These are phyloP conservation scores for Lamprotornis superbus DNA, from an alignment of 2,113 vertebrate genomes.

Conservation along the genomic window DNA sequence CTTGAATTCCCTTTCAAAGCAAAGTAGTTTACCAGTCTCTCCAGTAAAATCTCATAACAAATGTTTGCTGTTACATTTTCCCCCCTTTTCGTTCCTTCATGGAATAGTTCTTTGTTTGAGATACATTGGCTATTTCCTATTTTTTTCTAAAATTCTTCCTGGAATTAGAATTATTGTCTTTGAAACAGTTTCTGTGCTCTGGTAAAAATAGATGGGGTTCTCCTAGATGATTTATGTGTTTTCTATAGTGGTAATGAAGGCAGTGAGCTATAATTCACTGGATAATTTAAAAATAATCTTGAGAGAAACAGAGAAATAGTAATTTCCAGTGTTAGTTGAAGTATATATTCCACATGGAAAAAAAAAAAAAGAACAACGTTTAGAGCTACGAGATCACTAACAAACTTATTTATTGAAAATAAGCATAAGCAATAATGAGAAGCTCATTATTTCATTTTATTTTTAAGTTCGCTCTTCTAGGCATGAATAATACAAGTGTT, in stretches of 20 bases:
- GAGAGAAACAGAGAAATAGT: neutral
- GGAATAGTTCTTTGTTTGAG: neutral
- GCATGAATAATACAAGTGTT: neutral
- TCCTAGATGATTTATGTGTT: neutral
- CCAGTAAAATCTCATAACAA: neutral
- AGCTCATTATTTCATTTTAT: neutral
- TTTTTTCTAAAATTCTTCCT: neutral
- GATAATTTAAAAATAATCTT: neutral
- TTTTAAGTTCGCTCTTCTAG: neutral
- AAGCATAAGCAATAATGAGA: neutral
- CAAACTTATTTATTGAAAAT: neutral
- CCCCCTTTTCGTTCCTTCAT: neutral
- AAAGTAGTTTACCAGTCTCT: neutral
- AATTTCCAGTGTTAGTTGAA: neutral
- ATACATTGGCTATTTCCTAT: neutral
- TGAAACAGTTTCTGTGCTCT: neutral
- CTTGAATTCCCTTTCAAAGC: neutral
- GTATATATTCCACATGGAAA: neutral
- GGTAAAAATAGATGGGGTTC: neutral
- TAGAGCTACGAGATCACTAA: neutral
- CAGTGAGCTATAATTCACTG: neutral
- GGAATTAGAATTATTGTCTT: neutral
- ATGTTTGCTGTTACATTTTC: neutral
- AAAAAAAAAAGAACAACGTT: neutral
- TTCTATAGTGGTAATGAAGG: neutral